A percentile compares a stretch with the other conserved stretches of the same genome.
Conservation (phyloP, 2,113 vertebrate genomes). For the Istiophorus platypterus region DNA sequence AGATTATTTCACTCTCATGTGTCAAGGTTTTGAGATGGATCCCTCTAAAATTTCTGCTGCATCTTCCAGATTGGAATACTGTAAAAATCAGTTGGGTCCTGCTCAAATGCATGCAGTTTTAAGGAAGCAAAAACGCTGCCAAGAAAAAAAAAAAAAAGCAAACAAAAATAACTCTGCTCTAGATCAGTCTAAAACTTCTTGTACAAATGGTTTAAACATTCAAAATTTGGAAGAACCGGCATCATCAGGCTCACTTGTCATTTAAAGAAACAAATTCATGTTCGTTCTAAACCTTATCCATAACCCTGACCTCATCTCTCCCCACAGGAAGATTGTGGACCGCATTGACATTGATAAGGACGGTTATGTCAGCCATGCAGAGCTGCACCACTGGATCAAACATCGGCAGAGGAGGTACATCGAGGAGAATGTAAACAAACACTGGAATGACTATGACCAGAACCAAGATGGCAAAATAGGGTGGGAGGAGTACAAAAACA, state of each 20-base stretch:
- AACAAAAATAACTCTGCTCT: background rate
- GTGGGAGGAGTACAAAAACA: slow-evolving; percentile 93
- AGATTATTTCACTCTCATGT: background rate
- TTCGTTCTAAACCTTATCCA: background rate
- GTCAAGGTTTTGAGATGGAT: too few species aligned
- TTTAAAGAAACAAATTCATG: too few species aligned
- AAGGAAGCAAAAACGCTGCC: background rate
- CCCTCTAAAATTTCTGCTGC: too few species aligned
- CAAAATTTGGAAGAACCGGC: background rate
- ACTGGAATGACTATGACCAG: slow-evolving; percentile 92
- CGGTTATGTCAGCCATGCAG: slow-evolving; percentile 86
- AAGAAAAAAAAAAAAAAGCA: too few species aligned
- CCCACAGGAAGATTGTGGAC: slow-evolving; percentile 89
- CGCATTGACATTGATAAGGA: slow-evolving; percentile 90
- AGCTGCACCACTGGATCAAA: slow-evolving; percentile 92
- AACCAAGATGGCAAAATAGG: slow-evolving; percentile 87
- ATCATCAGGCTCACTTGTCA: too few species aligned
- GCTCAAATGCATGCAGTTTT: too few species aligned
- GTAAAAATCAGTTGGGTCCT: too few species aligned
- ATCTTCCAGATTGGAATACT: too few species aligned
- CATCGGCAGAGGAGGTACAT: slow-evolving; percentile 92
- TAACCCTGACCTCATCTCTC: background rate
- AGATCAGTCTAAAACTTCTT: background rate
- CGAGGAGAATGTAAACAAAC: slow-evolving; percentile 90
- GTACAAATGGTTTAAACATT: background rate